Evolutionary conservation across 2,888 invertebrate species (phyloP).

Genomic region (Cetonia aurata): DNA sequence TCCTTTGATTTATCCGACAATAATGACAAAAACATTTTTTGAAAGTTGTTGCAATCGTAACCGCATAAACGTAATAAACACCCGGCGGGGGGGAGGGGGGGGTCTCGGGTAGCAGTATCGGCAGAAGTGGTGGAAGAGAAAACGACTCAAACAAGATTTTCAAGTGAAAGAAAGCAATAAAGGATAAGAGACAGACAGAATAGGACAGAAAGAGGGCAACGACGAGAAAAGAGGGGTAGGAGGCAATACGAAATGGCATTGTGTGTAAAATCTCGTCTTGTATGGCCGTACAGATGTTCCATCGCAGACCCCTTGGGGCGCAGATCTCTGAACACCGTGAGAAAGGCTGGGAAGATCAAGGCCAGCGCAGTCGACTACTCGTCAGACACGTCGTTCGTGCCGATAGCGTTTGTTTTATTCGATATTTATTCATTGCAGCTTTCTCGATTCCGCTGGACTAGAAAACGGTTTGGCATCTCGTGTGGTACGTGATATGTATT

Average conservation of each 20-base stretch:
- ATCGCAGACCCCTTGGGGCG: conserved; percentile 46
- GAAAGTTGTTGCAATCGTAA: no score
- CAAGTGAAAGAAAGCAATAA: conserved; percentile 15
- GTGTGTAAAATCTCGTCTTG: conserved; percentile 25
- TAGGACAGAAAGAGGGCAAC: neutral
- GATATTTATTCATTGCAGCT: no score
- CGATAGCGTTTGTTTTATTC: no score
- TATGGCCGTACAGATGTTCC: conserved; percentile 29
- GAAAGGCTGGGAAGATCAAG: conserved; percentile 53
- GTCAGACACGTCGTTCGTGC: no score
- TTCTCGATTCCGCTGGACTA: no score
- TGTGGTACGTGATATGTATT: no score
- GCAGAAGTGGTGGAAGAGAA: conserved; percentile 4
- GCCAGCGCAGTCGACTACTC: conserved; percentile 37
- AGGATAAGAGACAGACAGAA: conserved; percentile 3
- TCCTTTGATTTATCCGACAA: no score
- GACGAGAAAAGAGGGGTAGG: neutral
- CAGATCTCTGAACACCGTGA: conserved; percentile 45
- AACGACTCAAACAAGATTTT: conserved; percentile 14
- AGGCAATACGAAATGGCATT: conserved; percentile 25
- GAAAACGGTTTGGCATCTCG: no score
- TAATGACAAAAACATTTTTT: no score
- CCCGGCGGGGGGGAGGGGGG: no score
- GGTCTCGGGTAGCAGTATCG: no score
- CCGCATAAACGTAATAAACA: no score